Evolutionary conservation across 1,140 invertebrate species (phyloP), one percentile per base, ranked within the genome.

Genomic region (Caenorhabditis elegans): DNA sequence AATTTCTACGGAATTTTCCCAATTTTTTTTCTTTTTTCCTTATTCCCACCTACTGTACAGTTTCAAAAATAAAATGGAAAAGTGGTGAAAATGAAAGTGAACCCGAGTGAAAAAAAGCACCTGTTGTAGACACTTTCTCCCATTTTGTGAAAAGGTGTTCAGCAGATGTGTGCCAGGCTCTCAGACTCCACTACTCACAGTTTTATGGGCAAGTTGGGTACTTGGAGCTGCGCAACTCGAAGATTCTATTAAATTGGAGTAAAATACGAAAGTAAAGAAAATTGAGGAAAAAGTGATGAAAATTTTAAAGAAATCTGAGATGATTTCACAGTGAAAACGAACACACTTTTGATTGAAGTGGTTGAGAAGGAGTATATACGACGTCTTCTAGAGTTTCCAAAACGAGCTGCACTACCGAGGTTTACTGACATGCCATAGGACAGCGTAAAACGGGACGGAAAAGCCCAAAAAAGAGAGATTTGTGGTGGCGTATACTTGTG

Each of bases 331-430:
- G 17, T 43, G 60, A 43, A n/a, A 43, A 43, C 39, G 39, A 70
- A 70, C 60, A 70, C 60, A 70, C 60, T 70, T 70, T 26, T 70
- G 60, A 70, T 70, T 70, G 60, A 70, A 70, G 60, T 70, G 60
- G 60, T 70, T 70, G 31, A 39, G 28, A 39, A 60, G 26, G 24
- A 55, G 28, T 11, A 60, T 60, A 34, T 60, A 60, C 28, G 60
- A 70, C 34, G 34, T 39, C 60, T 70, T 70, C 60, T 70, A 70
- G 60, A 39, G 60, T 70, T 70, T 70, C 60, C 26, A 43, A 8
- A 43, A 5, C 15, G 6, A 43, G 39, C 39, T 43, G 26, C 53
- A 34, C 5, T 34, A 31, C 53, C 53, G 17, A 70, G 60, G 60
- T 70, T 70, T 34, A 26, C 34, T 70, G 60, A 39, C 60, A 70